Conservation (phyloP, 2,113 vertebrate genomes). For the Micronycteris hirsuta region DNA sequence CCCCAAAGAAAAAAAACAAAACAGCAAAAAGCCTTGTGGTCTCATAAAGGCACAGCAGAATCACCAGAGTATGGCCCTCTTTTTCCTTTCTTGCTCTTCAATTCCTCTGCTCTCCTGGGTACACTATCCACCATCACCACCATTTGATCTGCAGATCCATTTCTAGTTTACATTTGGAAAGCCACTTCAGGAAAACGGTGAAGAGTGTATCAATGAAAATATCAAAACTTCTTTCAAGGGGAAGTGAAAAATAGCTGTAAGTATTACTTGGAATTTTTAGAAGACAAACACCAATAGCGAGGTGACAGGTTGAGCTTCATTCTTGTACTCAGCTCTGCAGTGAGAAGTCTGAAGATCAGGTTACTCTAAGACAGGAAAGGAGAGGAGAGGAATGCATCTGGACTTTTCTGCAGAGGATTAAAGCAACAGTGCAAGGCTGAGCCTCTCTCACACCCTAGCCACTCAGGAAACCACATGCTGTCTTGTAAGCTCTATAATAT, state of each 20-base stretch:
- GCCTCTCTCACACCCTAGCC: not conserved
- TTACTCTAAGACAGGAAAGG: not conserved
- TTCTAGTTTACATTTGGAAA: not conserved
- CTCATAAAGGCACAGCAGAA: not conserved
- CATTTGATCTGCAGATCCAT: not conserved
- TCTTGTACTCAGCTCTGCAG: not conserved
- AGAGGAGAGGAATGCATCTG: not conserved
- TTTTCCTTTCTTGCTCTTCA: not conserved
- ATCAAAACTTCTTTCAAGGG: not conserved
- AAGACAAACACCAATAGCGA: not conserved
- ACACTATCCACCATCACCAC: accelerated
- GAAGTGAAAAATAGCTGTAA: not conserved
- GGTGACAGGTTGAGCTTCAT: not conserved
- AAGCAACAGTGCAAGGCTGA: not conserved
- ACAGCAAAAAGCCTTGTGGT: not conserved
- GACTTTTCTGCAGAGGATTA: not conserved
- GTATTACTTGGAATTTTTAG: not conserved
- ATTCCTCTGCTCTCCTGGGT: not conserved
- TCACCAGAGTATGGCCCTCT: not conserved
- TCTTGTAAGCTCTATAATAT: not conserved
- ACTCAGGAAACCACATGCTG: not conserved
- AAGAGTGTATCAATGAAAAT: not conserved
- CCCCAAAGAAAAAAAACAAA: not conserved
- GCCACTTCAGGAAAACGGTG: not conserved
- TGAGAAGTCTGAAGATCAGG: not conserved